Evolutionary conservation across 2,888 invertebrate species (phyloP).

Genomic region (Lathronympha strigana): DNA sequence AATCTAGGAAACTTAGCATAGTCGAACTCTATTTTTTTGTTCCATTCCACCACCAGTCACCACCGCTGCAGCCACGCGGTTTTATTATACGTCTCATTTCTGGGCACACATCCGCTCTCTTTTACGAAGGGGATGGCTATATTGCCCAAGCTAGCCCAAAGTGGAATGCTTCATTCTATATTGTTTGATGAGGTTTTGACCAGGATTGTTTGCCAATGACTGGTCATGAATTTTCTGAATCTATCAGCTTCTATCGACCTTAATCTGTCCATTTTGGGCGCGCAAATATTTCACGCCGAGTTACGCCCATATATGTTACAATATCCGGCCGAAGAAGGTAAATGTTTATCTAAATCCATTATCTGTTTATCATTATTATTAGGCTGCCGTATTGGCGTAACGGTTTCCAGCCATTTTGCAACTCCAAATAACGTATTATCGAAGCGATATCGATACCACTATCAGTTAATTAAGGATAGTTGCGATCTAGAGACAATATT

Average conservation of each 20-base stretch:
- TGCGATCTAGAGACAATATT: conserved; percentile 20
- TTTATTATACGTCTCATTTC: too few species aligned
- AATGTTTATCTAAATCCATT: conserved; percentile 34
- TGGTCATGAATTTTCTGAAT: background rate
- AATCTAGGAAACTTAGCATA: too few species aligned
- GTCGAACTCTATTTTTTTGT: too few species aligned
- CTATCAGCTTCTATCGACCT: background rate
- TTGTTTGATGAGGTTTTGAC: background rate
- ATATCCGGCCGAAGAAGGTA: conserved; percentile 17
- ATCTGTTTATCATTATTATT: conserved; percentile 32
- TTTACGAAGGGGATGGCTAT: too few species aligned
- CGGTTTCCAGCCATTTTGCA: conserved; percentile 42
- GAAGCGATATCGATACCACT: conserved; percentile 45
- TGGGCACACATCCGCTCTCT: too few species aligned
- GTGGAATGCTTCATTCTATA: too few species aligned
- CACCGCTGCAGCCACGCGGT: too few species aligned
- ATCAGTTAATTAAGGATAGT: conserved; percentile 50
- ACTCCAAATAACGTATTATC: conserved; percentile 45
- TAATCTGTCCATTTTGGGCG: background rate
- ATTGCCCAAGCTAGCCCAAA: too few species aligned
- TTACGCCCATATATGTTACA: conserved; percentile 8
- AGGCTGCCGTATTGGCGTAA: conserved; percentile 36
- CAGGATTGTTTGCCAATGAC: background rate
- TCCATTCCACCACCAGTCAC: too few species aligned
- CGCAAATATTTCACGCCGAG: background rate